Evolutionary conservation across 2,113 vertebrate species (phyloP), one percentile per base, ranked within the genome.

Genomic region (Paralichthys olivaceus): DNA sequence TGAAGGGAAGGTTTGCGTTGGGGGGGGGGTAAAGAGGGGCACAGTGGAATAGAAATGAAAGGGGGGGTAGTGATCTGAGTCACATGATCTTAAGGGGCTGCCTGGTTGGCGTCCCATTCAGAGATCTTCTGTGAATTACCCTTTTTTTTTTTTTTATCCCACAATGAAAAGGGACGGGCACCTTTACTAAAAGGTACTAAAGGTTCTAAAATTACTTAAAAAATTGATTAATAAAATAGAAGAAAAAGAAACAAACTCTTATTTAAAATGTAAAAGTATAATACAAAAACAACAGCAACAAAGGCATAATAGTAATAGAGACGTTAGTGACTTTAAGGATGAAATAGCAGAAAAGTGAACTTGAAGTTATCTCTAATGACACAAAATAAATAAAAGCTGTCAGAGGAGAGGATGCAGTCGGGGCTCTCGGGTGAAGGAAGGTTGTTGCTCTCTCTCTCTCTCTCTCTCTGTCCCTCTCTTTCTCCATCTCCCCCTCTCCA

Each of bases 361-460:
- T 72, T 68, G 68, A 82, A 73, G 72, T 85, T 83, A 81, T 87
- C 75, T 74, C 81, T 85, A 89, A 86, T 73, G 83, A 90, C 85
- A 87, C 62, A 64, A 91, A 92, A 92, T 91, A 93, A 93, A 93
- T 93, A 89, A 86, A 89, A 84, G 84, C 68, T 72, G 85, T 88
- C 84, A 79, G 89, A 90, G 86, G 80, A 90, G 86, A 87, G 88
- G 89, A 85, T 49, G 83, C 57, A 17, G 83, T 73, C 61, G 59
- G 79, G 87, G 79, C 73, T 84, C 62, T 83, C 74, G 64, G 85
- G 82, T 83, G 80, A 72, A 78, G 73, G 60, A 88, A 84, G 84
- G 69, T 76, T 34, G 49, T 84, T 81, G 81, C 86, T 86, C 87
- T 85, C 90, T 89, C 87, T 89, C 78, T 84, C 87, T 81, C 79